Evolutionary conservation across 2,113 vertebrate genomes (phyloP).

Genomic region (Chitala chitala): DNA sequence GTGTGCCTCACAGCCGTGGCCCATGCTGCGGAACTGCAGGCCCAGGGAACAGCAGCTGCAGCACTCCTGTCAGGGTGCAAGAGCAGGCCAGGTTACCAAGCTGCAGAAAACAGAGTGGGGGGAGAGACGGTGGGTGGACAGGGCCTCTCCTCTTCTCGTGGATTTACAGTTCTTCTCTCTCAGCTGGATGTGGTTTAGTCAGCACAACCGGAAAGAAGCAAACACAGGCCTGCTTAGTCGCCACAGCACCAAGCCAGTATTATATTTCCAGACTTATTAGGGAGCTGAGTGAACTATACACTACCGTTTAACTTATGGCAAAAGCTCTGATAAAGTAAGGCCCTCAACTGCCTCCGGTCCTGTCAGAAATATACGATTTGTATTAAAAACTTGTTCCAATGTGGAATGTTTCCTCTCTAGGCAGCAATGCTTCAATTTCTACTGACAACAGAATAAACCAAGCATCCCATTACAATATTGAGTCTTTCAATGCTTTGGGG

Average conservation of each 20-base stretch:
- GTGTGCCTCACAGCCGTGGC: slow-evolving; percentile 65
- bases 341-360: slow-evolving; percentile 18
- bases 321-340: slow-evolving; percentile 25
- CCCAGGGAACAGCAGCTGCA: slow-evolving; percentile 88
- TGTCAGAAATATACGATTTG: slow-evolving; percentile 16
- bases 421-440: slow-evolving; percentile 19
- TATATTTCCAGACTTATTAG: background rate
- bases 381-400: slow-evolving; percentile 22
- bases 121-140: background rate
- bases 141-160: background rate
- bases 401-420: slow-evolving; percentile 28
- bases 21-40: slow-evolving; percentile 61
- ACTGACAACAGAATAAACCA: slow-evolving; percentile 22
- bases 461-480: slow-evolving; percentile 26
- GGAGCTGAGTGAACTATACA: slow-evolving; percentile 14
- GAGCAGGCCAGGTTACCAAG: background rate
- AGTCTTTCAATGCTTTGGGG: slow-evolving; percentile 28
- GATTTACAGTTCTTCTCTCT: background rate
- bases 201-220: slow-evolving; percentile 20
- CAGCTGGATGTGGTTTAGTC: slow-evolving; percentile 16
- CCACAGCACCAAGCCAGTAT: background rate
- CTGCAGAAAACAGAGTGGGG: slow-evolving; percentile 17
- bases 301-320: slow-evolving; percentile 35
- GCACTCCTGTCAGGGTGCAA: slow-evolving; percentile 69
- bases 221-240: background rate